Evolutionary conservation across 2,797 vertebrate genomes (phyloP).

Genomic region (Macrochelys suwanniensis): DNA sequence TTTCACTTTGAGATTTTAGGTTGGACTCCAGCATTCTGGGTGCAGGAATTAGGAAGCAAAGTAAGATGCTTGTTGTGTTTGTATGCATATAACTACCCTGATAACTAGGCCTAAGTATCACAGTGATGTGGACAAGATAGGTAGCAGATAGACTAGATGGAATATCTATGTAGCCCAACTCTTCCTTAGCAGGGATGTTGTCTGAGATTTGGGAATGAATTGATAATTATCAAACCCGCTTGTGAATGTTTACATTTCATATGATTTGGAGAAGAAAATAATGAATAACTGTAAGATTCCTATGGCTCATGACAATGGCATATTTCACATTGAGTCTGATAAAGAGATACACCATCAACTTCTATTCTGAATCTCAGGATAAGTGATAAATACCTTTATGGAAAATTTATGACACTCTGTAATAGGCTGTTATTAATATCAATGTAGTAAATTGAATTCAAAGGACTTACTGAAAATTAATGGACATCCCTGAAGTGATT

Average conservation of each 20-base stretch:
- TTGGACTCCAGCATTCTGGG: neutral
- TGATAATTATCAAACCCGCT: neutral
- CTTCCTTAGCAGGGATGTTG: neutral
- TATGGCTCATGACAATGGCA: neutral
- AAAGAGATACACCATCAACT: conserved; percentile 6
- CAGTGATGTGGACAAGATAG: neutral
- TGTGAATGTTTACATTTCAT: neutral
- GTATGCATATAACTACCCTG: neutral
- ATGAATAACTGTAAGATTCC: neutral
- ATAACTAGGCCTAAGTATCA: neutral
- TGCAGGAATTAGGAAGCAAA: neutral
- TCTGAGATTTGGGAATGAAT: neutral
- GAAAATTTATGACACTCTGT: conserved; percentile 48
- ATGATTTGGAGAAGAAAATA: neutral
- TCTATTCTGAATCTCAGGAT: conserved; percentile 25
- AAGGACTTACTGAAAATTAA: conserved; percentile 63
- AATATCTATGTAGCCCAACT: neutral
- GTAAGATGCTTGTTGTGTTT: neutral
- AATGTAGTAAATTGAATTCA: conserved; percentile 50
- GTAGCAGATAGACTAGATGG: neutral
- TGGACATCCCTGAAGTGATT: conserved; percentile 44
- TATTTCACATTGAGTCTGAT: neutral
- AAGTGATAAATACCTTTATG: conserved; percentile 31
- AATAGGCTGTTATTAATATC: conserved; percentile 51
- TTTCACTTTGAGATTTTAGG: neutral